Percentiles rank a stretch among this genome's conserved stretches.
phyloP scores from a whole-genome alignment of 2,113 vertebrate species.

The Eulemur rufifrons region DNA sequence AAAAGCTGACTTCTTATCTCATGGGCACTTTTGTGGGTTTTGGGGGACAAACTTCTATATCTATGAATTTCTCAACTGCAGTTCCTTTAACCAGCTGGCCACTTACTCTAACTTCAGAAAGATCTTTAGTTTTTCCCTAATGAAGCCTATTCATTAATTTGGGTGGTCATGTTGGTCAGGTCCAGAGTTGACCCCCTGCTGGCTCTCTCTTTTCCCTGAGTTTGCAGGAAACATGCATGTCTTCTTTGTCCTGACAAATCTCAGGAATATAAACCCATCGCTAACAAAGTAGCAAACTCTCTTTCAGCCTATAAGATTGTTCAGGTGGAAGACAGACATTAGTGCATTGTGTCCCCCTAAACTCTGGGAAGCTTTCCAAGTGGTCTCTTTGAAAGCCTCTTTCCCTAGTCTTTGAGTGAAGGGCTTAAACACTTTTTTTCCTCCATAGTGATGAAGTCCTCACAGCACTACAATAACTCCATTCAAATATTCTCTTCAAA shows the following conservation, averaged over 20 bases:
- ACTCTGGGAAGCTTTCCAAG: neutral
- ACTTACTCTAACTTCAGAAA: neutral
- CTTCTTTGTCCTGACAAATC: neutral
- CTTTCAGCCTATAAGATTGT: neutral
- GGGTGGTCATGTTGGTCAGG: neutral
- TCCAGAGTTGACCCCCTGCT: neutral
- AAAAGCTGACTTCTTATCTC: neutral
- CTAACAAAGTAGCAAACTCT: neutral
- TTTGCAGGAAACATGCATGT: neutral
- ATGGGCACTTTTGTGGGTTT: neutral
- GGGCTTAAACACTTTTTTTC: neutral
- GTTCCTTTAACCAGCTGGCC: neutral
- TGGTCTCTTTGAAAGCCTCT: neutral
- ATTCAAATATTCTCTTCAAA: slow-evolving; percentile 11
- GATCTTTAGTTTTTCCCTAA: neutral
- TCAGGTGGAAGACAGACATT: neutral
- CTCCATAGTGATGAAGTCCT: neutral
- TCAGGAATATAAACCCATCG: neutral
- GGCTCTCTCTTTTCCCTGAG: neutral
- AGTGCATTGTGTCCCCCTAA: neutral
- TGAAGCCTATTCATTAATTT: neutral
- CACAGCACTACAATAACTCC: neutral
- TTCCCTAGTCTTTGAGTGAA: neutral
- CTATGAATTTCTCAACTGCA: neutral
- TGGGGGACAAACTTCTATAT: neutral